Evolutionary conservation across 1,140 invertebrate species (phyloP), one percentile per base, ranked within the genome.

Genomic region (Aporrectodea caliginosa): DNA sequence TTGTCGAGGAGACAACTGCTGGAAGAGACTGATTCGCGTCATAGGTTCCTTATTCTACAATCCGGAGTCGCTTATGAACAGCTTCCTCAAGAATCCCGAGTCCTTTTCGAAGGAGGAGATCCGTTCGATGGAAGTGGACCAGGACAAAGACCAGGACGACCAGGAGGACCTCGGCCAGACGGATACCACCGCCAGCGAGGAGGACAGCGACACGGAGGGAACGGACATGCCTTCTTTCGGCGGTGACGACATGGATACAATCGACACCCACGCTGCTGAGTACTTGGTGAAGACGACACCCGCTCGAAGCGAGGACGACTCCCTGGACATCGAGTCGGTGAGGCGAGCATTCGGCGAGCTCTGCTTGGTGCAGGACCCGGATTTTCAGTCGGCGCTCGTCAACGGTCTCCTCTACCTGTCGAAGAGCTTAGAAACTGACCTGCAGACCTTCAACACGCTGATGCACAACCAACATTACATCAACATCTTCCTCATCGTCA

Each of bases 401-500:
- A 93, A 92, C 85, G 93, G 94, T 33, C 88, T 96, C 71, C 91
- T 92, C 72, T 92, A 91, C 14, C 88, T 95, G 75, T 92, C 93
- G 0, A 91, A 92, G 82, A 91, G 91, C 82, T 89, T 95, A 79
- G 91, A 92, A 84, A 91, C 94, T 87, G 93, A 95, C 84, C 87
- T 95, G 75, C 89, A 92, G 84, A 90, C 92, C 83, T 82, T 90
- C 84, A 88, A 90, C 75, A 58, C 22, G 27, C 34, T 77, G 27
- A 58, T 43, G 35, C 27, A n/a, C 32, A 87, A 88, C 81, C 89
- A 89, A 43, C 85, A 88, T 80, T 88, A 91, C 32, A 85, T 93
- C 31, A 94, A 95, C 84, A 93, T 94, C 69, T 93, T 96, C 83
- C 89, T 96, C 31, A 95, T 96, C 80, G 92, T 95, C 27, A 93